phyloP scores from a whole-genome alignment of 2,797 vertebrate genomes.

The Chiloscyllium punctatum region DNA sequence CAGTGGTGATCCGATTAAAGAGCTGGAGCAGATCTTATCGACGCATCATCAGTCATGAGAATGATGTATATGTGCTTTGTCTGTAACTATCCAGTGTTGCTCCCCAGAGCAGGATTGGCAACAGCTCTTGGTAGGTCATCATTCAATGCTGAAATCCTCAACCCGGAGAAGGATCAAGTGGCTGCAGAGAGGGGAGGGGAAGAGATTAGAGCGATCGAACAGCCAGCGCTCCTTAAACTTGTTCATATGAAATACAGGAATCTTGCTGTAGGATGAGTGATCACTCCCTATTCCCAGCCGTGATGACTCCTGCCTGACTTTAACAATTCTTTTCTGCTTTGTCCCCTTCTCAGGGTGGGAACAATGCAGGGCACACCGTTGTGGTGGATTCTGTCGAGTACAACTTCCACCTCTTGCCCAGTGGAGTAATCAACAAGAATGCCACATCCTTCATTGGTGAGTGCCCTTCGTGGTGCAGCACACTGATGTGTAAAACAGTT shows the following conservation, averaged over 20 bases:
- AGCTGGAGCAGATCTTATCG: too few relatives aligned
- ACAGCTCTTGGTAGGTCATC: background rate
- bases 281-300: background rate
- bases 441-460: conserved; percentile 69
- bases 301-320: background rate
- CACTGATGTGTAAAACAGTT: background rate
- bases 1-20: too few relatives aligned
- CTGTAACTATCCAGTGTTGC: background rate
- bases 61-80: background rate
- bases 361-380: conserved; percentile 74
- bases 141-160: too few relatives aligned
- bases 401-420: conserved; percentile 72
- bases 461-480: background rate
- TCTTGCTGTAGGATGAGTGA: background rate
- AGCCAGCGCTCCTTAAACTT: background rate
- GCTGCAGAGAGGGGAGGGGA: too few relatives aligned
- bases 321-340: background rate
- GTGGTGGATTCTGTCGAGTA: conserved; percentile 73
- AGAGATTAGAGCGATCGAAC: background rate
- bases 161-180: background rate
- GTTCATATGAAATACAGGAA: background rate
- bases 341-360: conserved; percentile 60
- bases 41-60: too few relatives aligned
- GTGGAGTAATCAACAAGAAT: conserved; percentile 72
- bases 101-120: background rate